Conservation (phyloP, 1,140 invertebrate genomes). For the Drosophila pallidifrons region DNA sequence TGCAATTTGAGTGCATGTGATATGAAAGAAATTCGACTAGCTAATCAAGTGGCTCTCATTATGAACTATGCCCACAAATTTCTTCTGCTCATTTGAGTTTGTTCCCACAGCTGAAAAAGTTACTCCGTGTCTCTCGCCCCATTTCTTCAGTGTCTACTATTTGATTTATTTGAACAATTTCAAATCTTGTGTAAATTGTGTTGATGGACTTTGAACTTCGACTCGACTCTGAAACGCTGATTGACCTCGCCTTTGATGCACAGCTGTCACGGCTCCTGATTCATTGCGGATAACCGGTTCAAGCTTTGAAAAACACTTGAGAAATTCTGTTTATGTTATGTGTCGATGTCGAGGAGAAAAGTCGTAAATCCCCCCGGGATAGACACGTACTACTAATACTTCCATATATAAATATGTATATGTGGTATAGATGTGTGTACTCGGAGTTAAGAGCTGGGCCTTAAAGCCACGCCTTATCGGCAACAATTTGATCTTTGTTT, state of each 20-base stretch:
- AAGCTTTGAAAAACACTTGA: conserved; percentile 20
- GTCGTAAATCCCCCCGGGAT: conserved; percentile 28
- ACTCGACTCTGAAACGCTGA: conserved; percentile 12
- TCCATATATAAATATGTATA: too few relatives aligned
- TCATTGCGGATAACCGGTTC: conserved; percentile 40
- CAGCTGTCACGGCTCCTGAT: conserved; percentile 41
- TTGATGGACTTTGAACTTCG: conserved; percentile 52
- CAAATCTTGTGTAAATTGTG: conserved; percentile 33
- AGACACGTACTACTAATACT: neutral
- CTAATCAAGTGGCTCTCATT: conserved; percentile 48
- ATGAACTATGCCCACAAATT: conserved; percentile 19
- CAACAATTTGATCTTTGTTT: conserved; percentile 67
- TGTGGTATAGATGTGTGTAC: too few relatives aligned
- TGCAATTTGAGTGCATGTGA: neutral
- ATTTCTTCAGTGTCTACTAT: neutral
- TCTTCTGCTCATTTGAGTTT: neutral
- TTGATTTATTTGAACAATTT: conserved; percentile 73
- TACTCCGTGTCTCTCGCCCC: conserved; percentile 28
- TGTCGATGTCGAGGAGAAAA: neutral
- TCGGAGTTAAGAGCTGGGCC: conserved; percentile 33
- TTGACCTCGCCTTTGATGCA: conserved; percentile 40
- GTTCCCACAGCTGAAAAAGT: conserved; percentile 32
- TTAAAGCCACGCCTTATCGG: conserved; percentile 64
- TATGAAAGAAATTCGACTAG: conserved; percentile 11
- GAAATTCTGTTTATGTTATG: conserved; percentile 11